Base-by-base conservation (phyloP, 2,797 vertebrate genomes). In the Diplodus puntazzo region DNA sequence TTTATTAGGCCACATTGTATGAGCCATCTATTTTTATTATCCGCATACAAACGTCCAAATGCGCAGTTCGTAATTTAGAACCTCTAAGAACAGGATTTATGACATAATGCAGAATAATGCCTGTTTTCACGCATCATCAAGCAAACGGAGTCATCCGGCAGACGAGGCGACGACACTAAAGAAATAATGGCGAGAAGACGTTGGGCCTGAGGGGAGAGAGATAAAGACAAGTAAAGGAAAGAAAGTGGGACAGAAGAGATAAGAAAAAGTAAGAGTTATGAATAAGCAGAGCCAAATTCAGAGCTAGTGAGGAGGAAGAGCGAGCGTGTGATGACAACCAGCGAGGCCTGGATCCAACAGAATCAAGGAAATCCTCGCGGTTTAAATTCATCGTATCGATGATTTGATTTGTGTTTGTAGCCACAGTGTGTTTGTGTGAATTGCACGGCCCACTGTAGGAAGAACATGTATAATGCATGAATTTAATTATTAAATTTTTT, bases 391-490 rank as follows among this genome's bases (percentile, higher is more conserved):
- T 61, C 55, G 12, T 23, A 57, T 73, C 42, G 62, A 10, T 68
- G 0, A 53, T 81, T 39, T 79, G 6, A 71, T 63, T 67, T 21
- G 49, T 59, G 55, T 54, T 67, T 10, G n/a, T 5, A 85, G 54
- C 45, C 45, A 17, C 46, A 46, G 52, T 48, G 50, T 73, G 7
- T 54, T 68, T 55, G 43, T 78, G 71, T 85, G 25, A 34, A 69
- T 60, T 67, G 16, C 59, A 18, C 27, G 65, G 25, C 46, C 42
- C 39, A 2, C 70, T 77, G 27, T 61, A 69, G 52, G 52, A 30
- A 42, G 34, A 46, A 46, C 3, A 16, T 85, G 81, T 62, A 88
- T 90, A 79, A 91, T 90, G 81, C 64, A 92, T 92, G 70, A 62
- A 60, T 88, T 77, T 85, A 66, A 87, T 82, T 57, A 80, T 84